A percentile compares a stretch with the other conserved stretches of the same genome.
These are phyloP conservation scores for Motacilla alba DNA, from an alignment of 2,113 vertebrate genomes.

Conservation along the genomic window DNA sequence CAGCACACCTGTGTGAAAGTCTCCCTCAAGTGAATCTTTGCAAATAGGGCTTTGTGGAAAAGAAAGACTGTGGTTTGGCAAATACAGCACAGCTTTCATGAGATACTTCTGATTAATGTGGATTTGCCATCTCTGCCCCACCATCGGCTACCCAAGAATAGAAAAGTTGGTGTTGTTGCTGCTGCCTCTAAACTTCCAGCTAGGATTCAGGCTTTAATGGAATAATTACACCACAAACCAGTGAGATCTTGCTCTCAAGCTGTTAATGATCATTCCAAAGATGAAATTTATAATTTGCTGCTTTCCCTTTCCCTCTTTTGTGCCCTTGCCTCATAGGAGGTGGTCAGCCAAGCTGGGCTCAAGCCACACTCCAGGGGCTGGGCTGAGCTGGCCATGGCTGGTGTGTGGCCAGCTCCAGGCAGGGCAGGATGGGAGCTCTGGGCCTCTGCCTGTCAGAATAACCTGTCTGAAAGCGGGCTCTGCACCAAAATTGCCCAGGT, in stretches of 20 bases:
- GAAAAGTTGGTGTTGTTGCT: not conserved
- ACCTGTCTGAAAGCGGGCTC: not conserved
- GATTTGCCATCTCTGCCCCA: not conserved
- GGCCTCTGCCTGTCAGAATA: accelerated
- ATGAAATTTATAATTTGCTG: not conserved
- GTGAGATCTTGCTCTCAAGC: not conserved
- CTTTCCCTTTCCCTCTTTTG: not conserved
- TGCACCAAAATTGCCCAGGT: not conserved
- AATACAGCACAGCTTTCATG: not conserved
- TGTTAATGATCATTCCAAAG: not conserved
- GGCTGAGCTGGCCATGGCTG: not conserved
- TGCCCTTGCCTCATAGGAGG: not conserved
- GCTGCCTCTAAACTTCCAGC: not conserved
- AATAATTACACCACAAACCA: not conserved
- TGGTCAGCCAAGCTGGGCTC: not conserved
- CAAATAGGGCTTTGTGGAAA: not conserved
- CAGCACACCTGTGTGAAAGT: not conserved
- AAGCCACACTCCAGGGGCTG: not conserved
- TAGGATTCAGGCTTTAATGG: not conserved
- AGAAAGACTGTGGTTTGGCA: not conserved
- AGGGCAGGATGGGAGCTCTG: not conserved
- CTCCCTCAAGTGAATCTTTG: not conserved
- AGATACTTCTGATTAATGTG: not conserved
- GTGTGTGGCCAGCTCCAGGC: not conserved
- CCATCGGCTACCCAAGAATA: not conserved